Evolutionary conservation across 2,888 invertebrate species (phyloP).

Genomic region (Agrochola circellaris): DNA sequence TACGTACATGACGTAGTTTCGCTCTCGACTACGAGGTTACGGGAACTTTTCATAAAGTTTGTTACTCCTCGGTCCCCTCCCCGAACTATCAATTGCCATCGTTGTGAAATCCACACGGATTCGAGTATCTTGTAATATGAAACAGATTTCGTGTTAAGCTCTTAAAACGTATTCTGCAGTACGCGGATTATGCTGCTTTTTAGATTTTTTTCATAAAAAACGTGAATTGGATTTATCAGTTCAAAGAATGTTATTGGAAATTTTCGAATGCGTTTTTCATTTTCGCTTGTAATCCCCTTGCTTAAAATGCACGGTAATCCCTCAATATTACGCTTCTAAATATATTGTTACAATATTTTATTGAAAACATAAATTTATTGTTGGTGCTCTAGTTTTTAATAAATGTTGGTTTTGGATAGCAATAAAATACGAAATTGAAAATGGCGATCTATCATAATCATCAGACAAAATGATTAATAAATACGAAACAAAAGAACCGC

Average conservation of each 20-base stretch:
- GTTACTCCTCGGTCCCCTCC: slow-evolving; percentile 39
- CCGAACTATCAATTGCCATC: slow-evolving; percentile 71
- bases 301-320: slow-evolving; percentile 61
- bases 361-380: slow-evolving; percentile 40
- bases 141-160: slow-evolving; percentile 60
- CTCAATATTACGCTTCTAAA: slow-evolving; percentile 51
- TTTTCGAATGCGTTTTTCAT: slow-evolving; percentile 42
- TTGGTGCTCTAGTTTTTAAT: slow-evolving; percentile 10
- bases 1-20: slow-evolving; percentile 25
- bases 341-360: slow-evolving; percentile 39
- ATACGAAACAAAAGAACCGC: not conserved
- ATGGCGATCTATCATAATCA: not conserved
- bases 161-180: slow-evolving; percentile 48
- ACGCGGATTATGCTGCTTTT: slow-evolving; percentile 39
- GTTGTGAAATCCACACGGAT: slow-evolving; percentile 68
- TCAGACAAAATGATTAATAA: not conserved
- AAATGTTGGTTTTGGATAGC: slow-evolving; percentile 2
- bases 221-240: slow-evolving; percentile 33
- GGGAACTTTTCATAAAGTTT: slow-evolving; percentile 63
- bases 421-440: slow-evolving; percentile 27
- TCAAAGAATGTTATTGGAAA: slow-evolving; percentile 32
- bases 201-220: slow-evolving; percentile 23
- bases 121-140: slow-evolving; percentile 57
- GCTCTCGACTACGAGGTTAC: slow-evolving; percentile 40
- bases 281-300: slow-evolving; percentile 44